These are phyloP conservation scores for Accipiter virgatus DNA, from an alignment of 2,113 vertebrate species.

Conservation along the genomic window DNA sequence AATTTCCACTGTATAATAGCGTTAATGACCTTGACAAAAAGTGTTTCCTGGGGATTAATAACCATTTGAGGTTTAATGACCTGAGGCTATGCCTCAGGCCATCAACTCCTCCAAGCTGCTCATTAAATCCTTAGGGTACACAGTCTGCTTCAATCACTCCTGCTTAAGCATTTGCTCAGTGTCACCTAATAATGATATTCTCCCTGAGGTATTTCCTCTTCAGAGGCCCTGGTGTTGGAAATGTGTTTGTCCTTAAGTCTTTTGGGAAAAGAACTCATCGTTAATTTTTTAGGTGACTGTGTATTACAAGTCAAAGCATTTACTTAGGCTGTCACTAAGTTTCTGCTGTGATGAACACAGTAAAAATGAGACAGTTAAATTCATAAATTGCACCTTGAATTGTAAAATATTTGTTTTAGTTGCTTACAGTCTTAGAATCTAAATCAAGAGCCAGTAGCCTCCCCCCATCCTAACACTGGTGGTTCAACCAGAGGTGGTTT, in stretches of 20 bases:
- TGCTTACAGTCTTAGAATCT: neutral
- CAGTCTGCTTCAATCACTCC: constrained; percentile 17
- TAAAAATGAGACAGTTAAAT: neutral
- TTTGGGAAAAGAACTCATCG: neutral
- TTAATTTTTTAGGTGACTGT: neutral
- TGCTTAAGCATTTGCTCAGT: constrained; percentile 43
- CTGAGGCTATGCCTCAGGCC: constrained; percentile 31
- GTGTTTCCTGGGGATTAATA: constrained; percentile 29
- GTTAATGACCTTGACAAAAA: constrained; percentile 55
- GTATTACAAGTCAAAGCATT: neutral
- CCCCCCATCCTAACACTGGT: neutral
- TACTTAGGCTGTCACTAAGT: neutral
- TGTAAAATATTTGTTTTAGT: neutral
- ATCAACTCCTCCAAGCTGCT: constrained; percentile 38
- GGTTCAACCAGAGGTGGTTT: neutral
- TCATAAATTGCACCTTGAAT: neutral
- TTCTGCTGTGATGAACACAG: neutral
- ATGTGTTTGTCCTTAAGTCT: neutral
- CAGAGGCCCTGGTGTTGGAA: neutral
- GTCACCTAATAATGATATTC: constrained; percentile 44
- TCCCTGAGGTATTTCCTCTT: constrained; percentile 12
- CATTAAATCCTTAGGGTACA: constrained; percentile 43
- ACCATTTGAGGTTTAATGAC: constrained; percentile 54
- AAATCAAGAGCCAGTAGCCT: neutral
- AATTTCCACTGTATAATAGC: constrained; percentile 14